Evolutionary conservation across 92 coral and sea anemone species (phyloP), one percentile per base, ranked within the genome.

Genomic region (Epizoanthus stellaris): DNA sequence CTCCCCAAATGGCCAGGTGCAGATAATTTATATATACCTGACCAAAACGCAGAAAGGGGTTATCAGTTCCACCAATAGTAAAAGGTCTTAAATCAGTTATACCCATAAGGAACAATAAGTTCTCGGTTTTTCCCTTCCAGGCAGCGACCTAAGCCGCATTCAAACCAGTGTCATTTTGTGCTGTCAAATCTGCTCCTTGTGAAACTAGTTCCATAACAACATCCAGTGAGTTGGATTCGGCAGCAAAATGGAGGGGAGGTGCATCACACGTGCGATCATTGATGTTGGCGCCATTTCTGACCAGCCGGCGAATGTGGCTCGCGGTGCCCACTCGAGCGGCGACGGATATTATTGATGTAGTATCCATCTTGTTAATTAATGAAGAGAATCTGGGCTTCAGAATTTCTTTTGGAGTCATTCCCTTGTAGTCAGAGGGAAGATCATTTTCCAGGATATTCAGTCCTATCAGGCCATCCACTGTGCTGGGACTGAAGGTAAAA

Each of bases 21-120:
- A 76, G 53, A 11, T 76, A 76, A n/a, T 76, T 76, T 34, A 76
- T 58, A 21, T 76, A 76, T 17, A 67, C 82, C 38, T 76, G 68
- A 76, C 17, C 38, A n/a, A 21, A 14, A 15, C 38, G 36, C 38
- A 38, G 13, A 4, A 4, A 17, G 5, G 20, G 9, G 42, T 52
- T 36, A 30, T 2, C 36, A 30, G 36, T 30, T 30, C 36, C 36
- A 30, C 36, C 36, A 30, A 30, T 30, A 30, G 1, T 30, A 30
- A 30, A 30, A 30, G 36, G 36, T 30, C 36, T 30, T 30, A 30
- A 30, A 30, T 30, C 36, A 30, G 36, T 30, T 30, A 30, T 30
- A 2, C 36, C 36, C 36, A 30, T 30, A 30, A 30, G 36, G 36
- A 30, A 30, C 36, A 30, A 30, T 30, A 30, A 30, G 2, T 30